phyloP scores from a whole-genome alignment of 2,888 invertebrate species.

The Nephrotoma flavescens region DNA sequence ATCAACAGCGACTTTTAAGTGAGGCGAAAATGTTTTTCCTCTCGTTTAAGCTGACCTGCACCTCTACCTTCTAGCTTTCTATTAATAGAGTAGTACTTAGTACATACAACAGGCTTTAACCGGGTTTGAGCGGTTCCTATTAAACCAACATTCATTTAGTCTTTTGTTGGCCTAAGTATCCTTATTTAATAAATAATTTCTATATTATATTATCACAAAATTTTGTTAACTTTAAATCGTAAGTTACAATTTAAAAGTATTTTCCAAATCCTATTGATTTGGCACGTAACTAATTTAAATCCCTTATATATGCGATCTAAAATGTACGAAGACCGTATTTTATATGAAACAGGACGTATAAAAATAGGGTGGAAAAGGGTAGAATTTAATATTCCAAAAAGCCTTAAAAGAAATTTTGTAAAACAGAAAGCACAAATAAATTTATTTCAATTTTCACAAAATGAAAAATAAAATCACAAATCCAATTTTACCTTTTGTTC shows the following conservation, averaged over 20 bases:
- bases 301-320: background rate
- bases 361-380: background rate
- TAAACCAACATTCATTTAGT: too few species aligned
- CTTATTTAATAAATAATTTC: too few species aligned
- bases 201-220: too few species aligned
- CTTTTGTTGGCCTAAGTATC: too few species aligned
- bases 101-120: too few species aligned
- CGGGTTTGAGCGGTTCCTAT: too few species aligned
- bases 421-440: background rate
- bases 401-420: background rate
- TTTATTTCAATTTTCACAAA: background rate
- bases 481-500: background rate
- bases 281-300: background rate
- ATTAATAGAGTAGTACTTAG: too few species aligned
- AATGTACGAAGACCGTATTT: background rate
- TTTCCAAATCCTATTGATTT: background rate
- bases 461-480: background rate
- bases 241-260: background rate
- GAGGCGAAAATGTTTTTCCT: too few species aligned
- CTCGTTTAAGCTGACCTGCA: too few species aligned
- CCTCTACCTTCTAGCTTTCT: too few species aligned
- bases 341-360: background rate
- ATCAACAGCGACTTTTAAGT: too few species aligned
- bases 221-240: too few species aligned
- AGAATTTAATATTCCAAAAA: background rate